Evolutionary conservation across 1,140 invertebrate genomes (phyloP).

Genomic region (Trachelipus rathkii): DNA sequence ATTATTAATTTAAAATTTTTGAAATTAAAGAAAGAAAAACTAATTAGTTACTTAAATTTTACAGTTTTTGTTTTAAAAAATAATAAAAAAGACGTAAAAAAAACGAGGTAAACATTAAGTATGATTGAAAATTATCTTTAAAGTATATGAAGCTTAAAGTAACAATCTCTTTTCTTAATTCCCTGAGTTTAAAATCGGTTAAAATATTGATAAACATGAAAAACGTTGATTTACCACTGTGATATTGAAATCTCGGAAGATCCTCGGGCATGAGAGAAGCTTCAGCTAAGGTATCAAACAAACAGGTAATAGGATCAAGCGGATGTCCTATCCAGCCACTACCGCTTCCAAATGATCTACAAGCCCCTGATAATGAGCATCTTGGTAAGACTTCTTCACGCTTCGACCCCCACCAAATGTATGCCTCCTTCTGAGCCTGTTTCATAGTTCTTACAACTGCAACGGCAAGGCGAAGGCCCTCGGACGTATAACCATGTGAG

Average conservation of each 20-base stretch:
- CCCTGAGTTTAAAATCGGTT: not conserved
- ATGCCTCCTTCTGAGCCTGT: constrained; percentile 60
- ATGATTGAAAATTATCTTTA: no score
- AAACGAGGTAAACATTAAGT: no score
- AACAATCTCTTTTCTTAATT: not conserved
- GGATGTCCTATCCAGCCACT: constrained; percentile 71
- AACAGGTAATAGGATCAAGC: constrained; percentile 71
- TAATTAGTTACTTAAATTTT: no score
- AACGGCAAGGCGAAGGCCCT: constrained; percentile 69
- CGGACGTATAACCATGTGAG: constrained; percentile 70
- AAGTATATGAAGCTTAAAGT: no score
- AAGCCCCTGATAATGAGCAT: constrained; percentile 48
- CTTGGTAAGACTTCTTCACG: constrained; percentile 50
- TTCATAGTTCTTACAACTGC: constrained; percentile 74
- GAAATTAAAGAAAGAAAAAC: no score
- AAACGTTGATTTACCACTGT: constrained; percentile 45
- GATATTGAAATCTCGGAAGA: constrained; percentile 45
- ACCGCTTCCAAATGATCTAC: constrained; percentile 40
- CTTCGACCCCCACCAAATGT: constrained; percentile 58
- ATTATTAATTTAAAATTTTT: no score
- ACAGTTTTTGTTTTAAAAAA: no score
- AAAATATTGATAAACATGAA: not conserved
- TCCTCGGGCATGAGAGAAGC: constrained; percentile 57
- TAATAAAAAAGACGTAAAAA: no score
- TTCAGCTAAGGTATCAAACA: constrained; percentile 76